A percentile compares a stretch with the other conserved stretches of the same genome.
Conservation (phyloP, 2,888 invertebrate species). For the Noctua janthe region DNA sequence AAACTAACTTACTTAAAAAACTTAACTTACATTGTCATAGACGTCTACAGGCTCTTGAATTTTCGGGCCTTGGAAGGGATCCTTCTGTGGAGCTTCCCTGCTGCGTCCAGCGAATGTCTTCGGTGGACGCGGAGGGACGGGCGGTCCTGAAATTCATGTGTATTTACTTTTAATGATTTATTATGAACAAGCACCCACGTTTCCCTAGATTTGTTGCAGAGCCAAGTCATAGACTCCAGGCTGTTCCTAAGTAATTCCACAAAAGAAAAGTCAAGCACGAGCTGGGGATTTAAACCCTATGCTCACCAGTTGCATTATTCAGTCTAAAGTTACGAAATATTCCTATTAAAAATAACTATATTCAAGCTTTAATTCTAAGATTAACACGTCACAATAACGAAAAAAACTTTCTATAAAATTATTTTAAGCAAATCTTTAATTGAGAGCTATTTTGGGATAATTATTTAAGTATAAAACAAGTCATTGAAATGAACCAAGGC, state of each 20-base stretch:
- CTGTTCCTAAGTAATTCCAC: neutral
- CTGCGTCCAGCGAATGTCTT: conserved; percentile 91
- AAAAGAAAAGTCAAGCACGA: neutral
- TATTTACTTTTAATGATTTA: neutral
- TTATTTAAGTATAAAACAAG: neutral
- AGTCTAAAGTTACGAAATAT: too few relatives aligned
- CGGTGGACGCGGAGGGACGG: conserved; percentile 93
- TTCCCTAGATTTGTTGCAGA: neutral
- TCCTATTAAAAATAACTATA: too few relatives aligned
- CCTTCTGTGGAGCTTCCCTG: conserved; percentile 72
- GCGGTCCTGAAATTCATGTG: conserved; percentile 79
- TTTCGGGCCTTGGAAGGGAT: conserved; percentile 76
- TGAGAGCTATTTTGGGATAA: too few relatives aligned
- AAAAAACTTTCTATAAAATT: too few relatives aligned
- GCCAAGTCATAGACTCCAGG: neutral
- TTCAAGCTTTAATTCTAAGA: too few relatives aligned
- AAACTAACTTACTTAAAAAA: too few relatives aligned
- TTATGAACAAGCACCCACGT: neutral
- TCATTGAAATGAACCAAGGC: neutral
- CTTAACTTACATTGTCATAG: conserved; percentile 72
- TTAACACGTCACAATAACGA: too few relatives aligned
- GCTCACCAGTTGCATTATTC: neutral
- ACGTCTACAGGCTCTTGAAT: conserved; percentile 77
- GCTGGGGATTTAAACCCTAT: neutral
- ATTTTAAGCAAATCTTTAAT: too few relatives aligned